Conservation (phyloP, 2,888 invertebrate genomes). For the Lacanobia oleracea region DNA sequence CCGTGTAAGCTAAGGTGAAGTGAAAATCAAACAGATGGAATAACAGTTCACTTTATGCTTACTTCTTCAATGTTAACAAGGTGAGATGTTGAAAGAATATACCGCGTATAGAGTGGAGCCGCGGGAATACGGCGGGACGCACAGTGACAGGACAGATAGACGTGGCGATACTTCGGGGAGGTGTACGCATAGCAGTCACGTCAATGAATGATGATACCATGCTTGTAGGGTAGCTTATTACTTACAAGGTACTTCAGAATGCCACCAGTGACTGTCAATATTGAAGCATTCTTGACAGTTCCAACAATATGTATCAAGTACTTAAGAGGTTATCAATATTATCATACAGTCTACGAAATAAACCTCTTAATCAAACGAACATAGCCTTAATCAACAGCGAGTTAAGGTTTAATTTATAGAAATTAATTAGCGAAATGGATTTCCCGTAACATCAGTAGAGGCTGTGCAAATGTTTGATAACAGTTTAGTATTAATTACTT, state of each 20-base stretch:
- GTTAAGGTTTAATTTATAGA: conserved; percentile 28
- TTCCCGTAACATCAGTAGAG: conserved; percentile 12
- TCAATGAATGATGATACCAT: too few relatives aligned
- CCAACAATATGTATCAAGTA: conserved; percentile 2
- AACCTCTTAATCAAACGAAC: conserved; percentile 4
- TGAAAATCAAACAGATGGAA: too few relatives aligned
- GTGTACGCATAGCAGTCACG: too few relatives aligned
- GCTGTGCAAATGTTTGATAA: conserved; percentile 59
- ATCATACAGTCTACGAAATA: conserved; percentile 16
- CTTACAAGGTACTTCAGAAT: not conserved
- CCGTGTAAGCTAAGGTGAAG: too few relatives aligned
- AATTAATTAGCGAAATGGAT: conserved; percentile 65
- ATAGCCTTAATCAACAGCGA: conserved; percentile 3
- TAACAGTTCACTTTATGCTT: too few relatives aligned
- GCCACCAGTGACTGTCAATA: conserved; percentile 1
- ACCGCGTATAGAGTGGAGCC: too few relatives aligned
- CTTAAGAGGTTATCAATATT: conserved; percentile 23
- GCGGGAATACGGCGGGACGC: too few relatives aligned
- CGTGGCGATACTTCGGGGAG: too few relatives aligned
- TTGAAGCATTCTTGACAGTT: conserved; percentile 11
- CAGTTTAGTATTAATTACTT: conserved; percentile 48
- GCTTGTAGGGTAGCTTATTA: not conserved
- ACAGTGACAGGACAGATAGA: too few relatives aligned
- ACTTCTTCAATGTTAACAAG: too few relatives aligned
- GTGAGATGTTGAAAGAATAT: too few relatives aligned